These are phyloP conservation scores for Bactericera cockerelli DNA, from an alignment of 1,140 invertebrate species.

Conservation along the genomic window DNA sequence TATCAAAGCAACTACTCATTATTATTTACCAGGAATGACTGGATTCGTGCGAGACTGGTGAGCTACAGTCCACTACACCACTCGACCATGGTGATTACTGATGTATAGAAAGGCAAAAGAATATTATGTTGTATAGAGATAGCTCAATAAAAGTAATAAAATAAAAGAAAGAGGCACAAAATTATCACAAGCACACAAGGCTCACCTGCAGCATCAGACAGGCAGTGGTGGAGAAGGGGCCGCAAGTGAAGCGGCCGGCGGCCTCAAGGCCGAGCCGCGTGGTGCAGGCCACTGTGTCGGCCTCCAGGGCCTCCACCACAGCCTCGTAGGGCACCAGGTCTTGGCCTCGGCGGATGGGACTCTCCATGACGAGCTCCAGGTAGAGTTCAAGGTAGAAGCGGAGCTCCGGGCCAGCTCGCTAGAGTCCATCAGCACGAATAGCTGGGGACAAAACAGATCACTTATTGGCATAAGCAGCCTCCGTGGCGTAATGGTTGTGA, in stretches of 20 bases:
- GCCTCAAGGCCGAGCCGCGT: slow-evolving; percentile 42
- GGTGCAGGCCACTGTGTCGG: slow-evolving; percentile 46
- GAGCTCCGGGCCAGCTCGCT: slow-evolving; percentile 36
- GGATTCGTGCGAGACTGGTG: too few species aligned
- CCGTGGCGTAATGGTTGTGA: too few species aligned
- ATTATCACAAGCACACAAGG: too few species aligned
- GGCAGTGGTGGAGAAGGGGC: slow-evolving; percentile 41
- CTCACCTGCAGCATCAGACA: slow-evolving; percentile 38
- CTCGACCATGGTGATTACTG: too few species aligned
- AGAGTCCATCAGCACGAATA: slow-evolving; percentile 55
- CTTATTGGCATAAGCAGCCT: too few species aligned
- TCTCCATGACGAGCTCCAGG: slow-evolving; percentile 51
- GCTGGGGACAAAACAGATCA: slow-evolving; percentile 39
- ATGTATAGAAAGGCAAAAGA: too few species aligned
- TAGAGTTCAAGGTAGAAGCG: slow-evolving; percentile 56
- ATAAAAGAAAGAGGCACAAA: too few species aligned
- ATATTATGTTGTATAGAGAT: too few species aligned
- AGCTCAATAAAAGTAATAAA: too few species aligned
- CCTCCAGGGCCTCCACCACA: slow-evolving; percentile 55
- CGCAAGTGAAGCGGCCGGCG: slow-evolving; percentile 39
- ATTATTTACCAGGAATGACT: too few species aligned
- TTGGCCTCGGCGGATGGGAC: slow-evolving; percentile 39
- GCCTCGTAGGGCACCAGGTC: slow-evolving; percentile 48
- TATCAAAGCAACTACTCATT: too few species aligned
- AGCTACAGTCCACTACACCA: too few species aligned